Evolutionary conservation across 2,797 vertebrate genomes (phyloP), one percentile per base, ranked within the genome.

Genomic region (Rhynchonycteris naso): DNA sequence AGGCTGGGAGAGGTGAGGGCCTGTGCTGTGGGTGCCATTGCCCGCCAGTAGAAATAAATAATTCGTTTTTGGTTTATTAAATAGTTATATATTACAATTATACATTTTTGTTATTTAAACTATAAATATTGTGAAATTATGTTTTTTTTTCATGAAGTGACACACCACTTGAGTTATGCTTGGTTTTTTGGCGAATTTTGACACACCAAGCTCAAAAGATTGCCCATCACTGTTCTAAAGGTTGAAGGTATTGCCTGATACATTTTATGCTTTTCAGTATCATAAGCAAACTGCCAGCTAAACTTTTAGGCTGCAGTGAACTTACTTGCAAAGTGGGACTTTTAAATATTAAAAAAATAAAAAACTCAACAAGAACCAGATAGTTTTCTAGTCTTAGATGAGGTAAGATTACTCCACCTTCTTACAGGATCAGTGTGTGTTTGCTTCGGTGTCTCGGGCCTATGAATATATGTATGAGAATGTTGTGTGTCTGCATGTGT

Each of bases 221-320:
- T n/a, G n/a, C n/a, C n/a, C n/a, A n/a, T n/a, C n/a, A n/a, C n/a
- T n/a, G n/a, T n/a, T n/a, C n/a, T n/a, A n/a, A n/a, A n/a, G n/a
- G 22, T 61, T 85, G 68, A 72, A 93, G 16, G 22, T 5, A 7
- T 47, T 69, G 24, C 30, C 6, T 71, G 30, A 35, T 84, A 43
- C 43, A 35, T 88, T 75, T 92, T 85, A 82, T 88, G 21, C 26
- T 65, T 91, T 89, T 69, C 56, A 56, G 65, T 88, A 61, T 74
- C 30, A 15, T 33, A 21, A 61, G 56, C 43, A 90, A 50, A 87
- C 63, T 43, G 19, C 52, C 6, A 78, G 43, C 22, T 26, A 58
- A 30, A 50, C 9, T 59, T 50, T 80, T 74, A 88, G 43, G 54
- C 30, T 81, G 47, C 1, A 33, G 24, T 61, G 72, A 81, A 85